Evolutionary conservation across 2,888 invertebrate species (phyloP).

Genomic region (Coleophora flavipennella): DNA sequence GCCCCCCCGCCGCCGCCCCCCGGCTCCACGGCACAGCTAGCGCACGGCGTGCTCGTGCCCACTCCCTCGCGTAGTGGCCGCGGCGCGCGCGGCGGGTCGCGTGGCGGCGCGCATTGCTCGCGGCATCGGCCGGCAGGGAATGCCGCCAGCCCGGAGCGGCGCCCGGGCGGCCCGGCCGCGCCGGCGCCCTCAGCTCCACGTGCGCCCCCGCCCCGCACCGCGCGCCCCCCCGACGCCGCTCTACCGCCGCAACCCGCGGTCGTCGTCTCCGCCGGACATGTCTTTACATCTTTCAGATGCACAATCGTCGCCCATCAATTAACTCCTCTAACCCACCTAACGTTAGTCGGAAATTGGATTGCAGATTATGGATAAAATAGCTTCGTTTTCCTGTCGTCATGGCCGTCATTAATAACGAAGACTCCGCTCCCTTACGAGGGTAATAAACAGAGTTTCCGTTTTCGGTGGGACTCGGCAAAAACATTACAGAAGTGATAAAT

Average conservation of each 20-base stretch:
- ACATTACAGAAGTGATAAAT: slow-evolving; percentile 14
- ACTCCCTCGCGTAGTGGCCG: slow-evolving; percentile 47
- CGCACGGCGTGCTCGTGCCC: slow-evolving; percentile 45
- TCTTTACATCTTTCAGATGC: slow-evolving; percentile 57
- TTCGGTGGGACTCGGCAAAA: slow-evolving; percentile 4
- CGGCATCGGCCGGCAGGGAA: slow-evolving; percentile 55
- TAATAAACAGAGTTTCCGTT: slow-evolving; percentile 9
- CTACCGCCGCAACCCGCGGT: slow-evolving; percentile 24
- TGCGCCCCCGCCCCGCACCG: slow-evolving; percentile 44
- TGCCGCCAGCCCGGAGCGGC: slow-evolving; percentile 53
- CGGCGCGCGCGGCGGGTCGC: slow-evolving; percentile 45
- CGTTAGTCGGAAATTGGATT: slow-evolving; percentile 32
- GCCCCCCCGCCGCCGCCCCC: slow-evolving; percentile 57
- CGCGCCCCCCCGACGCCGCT: slow-evolving; percentile 31
- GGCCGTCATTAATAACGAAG: slow-evolving; percentile 15
- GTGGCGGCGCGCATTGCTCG: slow-evolving; percentile 48
- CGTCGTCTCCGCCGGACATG: slow-evolving; percentile 36
- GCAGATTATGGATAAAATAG: slow-evolving; percentile 25
- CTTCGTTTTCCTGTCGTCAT: slow-evolving; percentile 15
- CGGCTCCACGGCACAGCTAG: slow-evolving; percentile 48
- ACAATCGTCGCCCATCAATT: slow-evolving; percentile 60
- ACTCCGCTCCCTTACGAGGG: slow-evolving; percentile 6
- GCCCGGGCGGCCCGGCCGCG: slow-evolving; percentile 63
- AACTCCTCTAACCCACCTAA: slow-evolving; percentile 29
- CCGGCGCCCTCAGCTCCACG: slow-evolving; percentile 58